Percentiles rank a stretch among this genome's conserved stretches.
Conservation (phyloP, 2,888 invertebrate genomes). For the Lampropteryx suffumata region DNA sequence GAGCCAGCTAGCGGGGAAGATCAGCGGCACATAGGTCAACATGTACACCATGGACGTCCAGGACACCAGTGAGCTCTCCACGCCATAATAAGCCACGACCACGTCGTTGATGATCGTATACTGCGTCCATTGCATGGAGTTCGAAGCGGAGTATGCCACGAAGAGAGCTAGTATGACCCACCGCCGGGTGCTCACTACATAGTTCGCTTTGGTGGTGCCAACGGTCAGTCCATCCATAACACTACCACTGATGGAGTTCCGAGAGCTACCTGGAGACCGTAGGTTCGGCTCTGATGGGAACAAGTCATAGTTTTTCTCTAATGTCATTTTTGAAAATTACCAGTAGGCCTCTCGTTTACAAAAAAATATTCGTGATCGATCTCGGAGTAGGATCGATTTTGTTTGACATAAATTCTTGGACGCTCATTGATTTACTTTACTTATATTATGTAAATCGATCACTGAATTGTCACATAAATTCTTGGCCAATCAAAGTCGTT, state of each 20-base stretch:
- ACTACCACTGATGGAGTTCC: conserved; percentile 49
- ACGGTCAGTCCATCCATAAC: conserved; percentile 53
- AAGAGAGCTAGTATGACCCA: conserved; percentile 94
- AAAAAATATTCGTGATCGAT: not conserved
- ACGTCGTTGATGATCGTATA: conserved; percentile 95
- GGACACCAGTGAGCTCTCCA: conserved; percentile 88
- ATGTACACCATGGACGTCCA: conserved; percentile 99
- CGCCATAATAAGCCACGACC: conserved; percentile 88
- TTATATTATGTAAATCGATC: too few species aligned
- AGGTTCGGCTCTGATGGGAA: conserved; percentile 42
- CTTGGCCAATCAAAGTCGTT: not conserved
- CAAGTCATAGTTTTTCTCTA: conserved; percentile 14
- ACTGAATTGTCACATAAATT: not conserved
- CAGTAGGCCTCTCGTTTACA: not conserved
- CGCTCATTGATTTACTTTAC: not conserved
- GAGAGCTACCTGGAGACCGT: conserved; percentile 36
- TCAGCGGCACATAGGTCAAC: conserved; percentile 97
- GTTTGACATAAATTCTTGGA: not conserved
- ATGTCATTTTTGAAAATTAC: conserved; percentile 11
- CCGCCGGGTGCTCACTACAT: conserved; percentile 86
- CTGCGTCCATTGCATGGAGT: conserved; percentile 98
- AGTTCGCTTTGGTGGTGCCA: conserved; percentile 42
- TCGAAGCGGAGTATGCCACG: conserved; percentile 93
- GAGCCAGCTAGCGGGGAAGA: conserved; percentile 98
- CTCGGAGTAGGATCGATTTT: not conserved